Conservation (phyloP, 2,797 vertebrate species). For the Bufotes viridis region DNA sequence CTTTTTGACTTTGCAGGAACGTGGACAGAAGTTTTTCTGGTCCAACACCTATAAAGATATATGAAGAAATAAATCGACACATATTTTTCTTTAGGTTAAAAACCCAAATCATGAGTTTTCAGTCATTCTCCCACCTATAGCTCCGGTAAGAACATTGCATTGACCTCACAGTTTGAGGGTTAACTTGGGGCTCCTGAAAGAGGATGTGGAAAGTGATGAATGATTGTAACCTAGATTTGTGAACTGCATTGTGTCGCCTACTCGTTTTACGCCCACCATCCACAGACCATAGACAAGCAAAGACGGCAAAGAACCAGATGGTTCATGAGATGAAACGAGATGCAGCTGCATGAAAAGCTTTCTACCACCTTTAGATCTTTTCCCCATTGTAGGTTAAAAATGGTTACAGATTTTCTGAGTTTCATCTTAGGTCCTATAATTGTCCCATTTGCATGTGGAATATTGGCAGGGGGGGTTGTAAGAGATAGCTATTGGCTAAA, state of each 20-base stretch:
- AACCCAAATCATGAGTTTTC: too few species aligned
- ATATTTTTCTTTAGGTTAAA: too few species aligned
- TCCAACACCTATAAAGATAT: too few species aligned
- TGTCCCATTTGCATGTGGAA: neutral
- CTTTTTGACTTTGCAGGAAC: too few species aligned
- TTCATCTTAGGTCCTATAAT: neutral
- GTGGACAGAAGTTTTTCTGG: too few species aligned
- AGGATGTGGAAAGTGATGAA: constrained; percentile 42
- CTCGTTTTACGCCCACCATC: constrained; percentile 38
- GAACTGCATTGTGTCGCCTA: constrained; percentile 14
- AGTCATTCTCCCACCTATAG: neutral
- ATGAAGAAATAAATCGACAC: too few species aligned
- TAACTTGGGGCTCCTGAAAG: neutral
- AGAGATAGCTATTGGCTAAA: neutral
- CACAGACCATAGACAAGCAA: constrained; percentile 14
- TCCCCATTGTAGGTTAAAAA: neutral
- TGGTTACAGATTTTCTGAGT: neutral
- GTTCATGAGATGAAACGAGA: constrained; percentile 36
- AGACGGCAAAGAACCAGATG: constrained; percentile 36
- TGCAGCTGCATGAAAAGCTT: constrained; percentile 25
- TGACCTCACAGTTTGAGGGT: neutral
- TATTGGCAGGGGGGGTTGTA: neutral
- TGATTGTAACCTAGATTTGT: constrained; percentile 13
- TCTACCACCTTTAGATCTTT: neutral
- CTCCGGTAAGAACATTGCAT: neutral